phyloP scores from a whole-genome alignment of 2,888 invertebrate genomes.

The Erebia palarica region DNA sequence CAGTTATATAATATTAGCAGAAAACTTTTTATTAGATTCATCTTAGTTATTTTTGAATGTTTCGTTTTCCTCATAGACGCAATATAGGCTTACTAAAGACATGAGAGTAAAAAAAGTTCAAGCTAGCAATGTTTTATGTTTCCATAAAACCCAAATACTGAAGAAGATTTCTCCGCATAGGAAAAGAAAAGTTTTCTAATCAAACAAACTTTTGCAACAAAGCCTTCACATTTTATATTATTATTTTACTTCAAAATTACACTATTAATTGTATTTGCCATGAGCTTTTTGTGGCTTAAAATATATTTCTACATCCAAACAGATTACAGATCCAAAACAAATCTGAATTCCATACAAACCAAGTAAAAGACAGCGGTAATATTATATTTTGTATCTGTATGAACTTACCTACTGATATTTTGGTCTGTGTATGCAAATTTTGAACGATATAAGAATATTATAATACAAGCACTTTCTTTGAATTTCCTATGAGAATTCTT shows the following conservation, averaged over 20 bases:
- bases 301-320: too few species aligned
- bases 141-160: too few species aligned
- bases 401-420: neutral
- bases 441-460: neutral
- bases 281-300: too few species aligned
- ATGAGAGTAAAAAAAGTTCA: too few species aligned
- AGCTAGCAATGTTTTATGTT: too few species aligned
- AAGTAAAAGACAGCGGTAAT: neutral
- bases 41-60: neutral
- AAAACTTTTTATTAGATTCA: slow-evolving; percentile 1
- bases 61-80: neutral
- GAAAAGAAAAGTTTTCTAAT: too few species aligned
- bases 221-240: too few species aligned
- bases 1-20: neutral
- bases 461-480: neutral
- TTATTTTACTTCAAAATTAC: too few species aligned
- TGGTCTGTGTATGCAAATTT: neutral
- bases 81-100: neutral
- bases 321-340: too few species aligned
- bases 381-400: neutral
- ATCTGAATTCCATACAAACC: neutral
- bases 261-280: too few species aligned
- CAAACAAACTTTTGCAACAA: too few species aligned
- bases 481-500: slow-evolving; percentile 1
- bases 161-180: too few species aligned